These are phyloP conservation scores for Schizopygopsis malacanthus DNA, from an alignment of 2,797 vertebrate genomes.

Conservation along the genomic window DNA sequence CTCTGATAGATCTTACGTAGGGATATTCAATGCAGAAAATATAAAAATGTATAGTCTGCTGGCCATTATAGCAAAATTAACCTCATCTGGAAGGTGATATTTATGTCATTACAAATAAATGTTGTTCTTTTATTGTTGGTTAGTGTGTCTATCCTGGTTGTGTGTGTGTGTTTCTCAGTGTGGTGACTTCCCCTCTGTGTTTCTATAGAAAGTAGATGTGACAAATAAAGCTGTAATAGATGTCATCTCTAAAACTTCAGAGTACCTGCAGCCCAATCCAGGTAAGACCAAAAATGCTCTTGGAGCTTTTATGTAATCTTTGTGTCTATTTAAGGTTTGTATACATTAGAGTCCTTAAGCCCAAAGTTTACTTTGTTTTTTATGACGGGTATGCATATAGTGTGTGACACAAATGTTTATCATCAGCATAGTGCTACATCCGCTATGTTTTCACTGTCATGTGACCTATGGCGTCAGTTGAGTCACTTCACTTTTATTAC, in stretches of 20 bases:
- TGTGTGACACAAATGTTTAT: background rate
- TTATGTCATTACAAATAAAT: background rate
- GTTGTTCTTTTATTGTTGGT: background rate
- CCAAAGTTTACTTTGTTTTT: background rate
- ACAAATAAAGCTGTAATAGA: conserved; percentile 96
- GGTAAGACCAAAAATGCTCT: conserved; percentile 76
- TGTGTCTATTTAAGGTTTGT: background rate
- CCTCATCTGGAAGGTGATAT: background rate
- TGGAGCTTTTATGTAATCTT: conserved; percentile 13
- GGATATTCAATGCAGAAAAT: background rate
- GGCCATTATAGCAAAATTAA: background rate
- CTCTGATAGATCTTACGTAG: background rate
- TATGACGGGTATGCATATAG: background rate
- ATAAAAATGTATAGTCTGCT: background rate
- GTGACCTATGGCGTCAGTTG: too few relatives aligned
- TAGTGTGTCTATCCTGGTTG: background rate
- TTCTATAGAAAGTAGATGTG: conserved; percentile 93
- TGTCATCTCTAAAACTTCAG: conserved; percentile 94
- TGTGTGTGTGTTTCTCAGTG: conserved; percentile 23
- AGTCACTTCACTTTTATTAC: too few relatives aligned
- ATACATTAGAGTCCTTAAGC: background rate
- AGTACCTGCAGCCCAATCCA: conserved; percentile 98
- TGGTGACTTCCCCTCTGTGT: conserved; percentile 55
- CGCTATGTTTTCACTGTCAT: too few relatives aligned
- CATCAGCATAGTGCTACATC: background rate